Evolutionary conservation across 2,888 invertebrate species (phyloP), one percentile per base, ranked within the genome.

Genomic region (Xestia rhomboidea): DNA sequence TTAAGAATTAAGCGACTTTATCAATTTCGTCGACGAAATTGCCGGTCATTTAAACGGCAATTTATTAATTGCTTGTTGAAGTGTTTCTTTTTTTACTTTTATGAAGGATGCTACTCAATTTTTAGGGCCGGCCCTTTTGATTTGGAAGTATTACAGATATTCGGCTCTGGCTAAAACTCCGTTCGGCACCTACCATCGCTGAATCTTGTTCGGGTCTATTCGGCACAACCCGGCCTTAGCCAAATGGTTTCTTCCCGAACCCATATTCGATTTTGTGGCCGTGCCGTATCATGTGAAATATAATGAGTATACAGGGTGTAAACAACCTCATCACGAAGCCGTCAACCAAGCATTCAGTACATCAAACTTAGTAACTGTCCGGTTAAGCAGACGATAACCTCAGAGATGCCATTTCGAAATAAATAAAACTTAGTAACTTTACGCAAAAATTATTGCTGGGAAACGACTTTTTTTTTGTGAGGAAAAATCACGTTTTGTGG

Each of bases 11-110:
- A 62, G 49, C 8, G 27, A 38, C 54, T 44, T 34, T 21, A 64
- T 70, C 34, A 69, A 69, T 60, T 60, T 24, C 11, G 13, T 27
- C 30, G 10, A 38, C 49, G 10, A 49, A 44, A 68, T 63, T 34
- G 21, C 27, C 30, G 24, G 46, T 4, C 60, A 34, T 41, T 74
- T 66, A 30, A 30, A 49, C 27, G 21, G 62, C 30, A 44, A 64
- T 57, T 72, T 49, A 54, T 38, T 63, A 13, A 68, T 68, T 49
- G 41, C 49, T 73, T 15, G 21, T 24, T 15, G 46, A 63, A 41
- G 27, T 49, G 24, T 66, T 66, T 46, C n/a, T 46, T 41, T 46
- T 54, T 46, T 68, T 49, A 18, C 18, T 10, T 38, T 64, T 44
- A 15, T 8, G 18, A 44, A 8, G 68, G n/a, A 27, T 13, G 30